Conservation (phyloP, 2,888 invertebrate genomes). For the Caenorhabditis auriculariae region DNA sequence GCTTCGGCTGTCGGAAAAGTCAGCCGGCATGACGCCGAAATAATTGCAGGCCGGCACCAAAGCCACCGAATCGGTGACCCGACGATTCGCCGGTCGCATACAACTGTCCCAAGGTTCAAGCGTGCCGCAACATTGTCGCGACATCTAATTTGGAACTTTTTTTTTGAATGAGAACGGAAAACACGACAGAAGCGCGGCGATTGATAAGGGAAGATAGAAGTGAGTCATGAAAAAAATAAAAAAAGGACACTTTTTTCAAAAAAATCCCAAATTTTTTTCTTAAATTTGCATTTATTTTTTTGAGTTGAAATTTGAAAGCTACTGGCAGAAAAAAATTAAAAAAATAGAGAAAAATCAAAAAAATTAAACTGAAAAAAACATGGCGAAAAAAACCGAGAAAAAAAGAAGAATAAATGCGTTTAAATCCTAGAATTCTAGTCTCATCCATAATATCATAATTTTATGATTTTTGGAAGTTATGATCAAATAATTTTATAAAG, state of each 20-base stretch:
- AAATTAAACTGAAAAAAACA: not conserved
- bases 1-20: not conserved
- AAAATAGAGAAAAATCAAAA: not conserved
- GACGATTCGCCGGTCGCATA: not conserved
- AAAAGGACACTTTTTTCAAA: not conserved
- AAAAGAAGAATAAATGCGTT: too few relatives aligned
- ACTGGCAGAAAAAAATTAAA: not conserved
- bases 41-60: not conserved
- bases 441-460: too few relatives aligned
- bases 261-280: constrained; percentile 3
- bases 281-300: constrained; percentile 2
- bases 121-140: too few relatives aligned
- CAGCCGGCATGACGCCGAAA: not conserved
- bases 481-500: too few relatives aligned
- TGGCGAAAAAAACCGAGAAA: not conserved
- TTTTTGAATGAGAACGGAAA: too few relatives aligned
- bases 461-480: too few relatives aligned
- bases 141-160: too few relatives aligned
- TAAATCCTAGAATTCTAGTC: too few relatives aligned
- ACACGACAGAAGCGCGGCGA: too few relatives aligned
- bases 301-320: not conserved
- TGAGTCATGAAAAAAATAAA: constrained; percentile 13
- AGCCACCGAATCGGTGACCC: not conserved
- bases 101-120: too few relatives aligned
- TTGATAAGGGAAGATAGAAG: constrained; percentile 13